Conservation (phyloP, 2,888 invertebrate species). For the Catocala sponsa region DNA sequence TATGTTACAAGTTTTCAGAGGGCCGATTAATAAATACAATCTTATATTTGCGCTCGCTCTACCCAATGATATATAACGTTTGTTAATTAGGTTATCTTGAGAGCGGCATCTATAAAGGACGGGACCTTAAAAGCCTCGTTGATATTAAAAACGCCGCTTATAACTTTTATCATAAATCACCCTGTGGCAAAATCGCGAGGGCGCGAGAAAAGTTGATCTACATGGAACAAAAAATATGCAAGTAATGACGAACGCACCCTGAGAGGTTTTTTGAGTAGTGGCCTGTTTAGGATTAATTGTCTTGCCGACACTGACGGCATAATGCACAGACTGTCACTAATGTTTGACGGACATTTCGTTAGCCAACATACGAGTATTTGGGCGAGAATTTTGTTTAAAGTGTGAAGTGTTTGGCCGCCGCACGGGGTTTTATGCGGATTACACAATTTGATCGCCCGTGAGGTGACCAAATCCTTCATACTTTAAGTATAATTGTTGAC, state of each 20-base stretch:
- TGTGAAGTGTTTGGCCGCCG: too few relatives aligned
- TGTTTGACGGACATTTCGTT: conserved; percentile 25
- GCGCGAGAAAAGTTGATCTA: conserved; percentile 82
- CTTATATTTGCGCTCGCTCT: conserved; percentile 77
- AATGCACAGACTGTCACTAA: conserved; percentile 35
- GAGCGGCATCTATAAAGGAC: conserved; percentile 84
- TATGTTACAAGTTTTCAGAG: conserved; percentile 61
- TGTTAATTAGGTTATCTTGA: conserved; percentile 86
- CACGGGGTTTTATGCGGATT: too few relatives aligned
- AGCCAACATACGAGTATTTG: not conserved
- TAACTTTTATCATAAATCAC: conserved; percentile 87
- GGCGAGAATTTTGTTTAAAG: too few relatives aligned
- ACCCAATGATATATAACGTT: conserved; percentile 81
- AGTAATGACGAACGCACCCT: conserved; percentile 83
- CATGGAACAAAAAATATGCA: conserved; percentile 85
- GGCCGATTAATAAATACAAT: conserved; percentile 74
- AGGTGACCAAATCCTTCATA: too few relatives aligned
- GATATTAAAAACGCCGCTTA: conserved; percentile 85
- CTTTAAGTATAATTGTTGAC: too few relatives aligned
- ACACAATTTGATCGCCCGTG: too few relatives aligned
- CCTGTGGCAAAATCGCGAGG: conserved; percentile 77
- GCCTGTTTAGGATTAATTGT: conserved; percentile 83
- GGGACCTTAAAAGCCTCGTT: conserved; percentile 78
- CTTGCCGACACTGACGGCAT: conserved; percentile 43
- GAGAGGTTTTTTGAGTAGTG: conserved; percentile 84